A percentile compares a stretch with the other conserved stretches of the same genome.
phyloP scores from a whole-genome alignment of 1,140 invertebrate genomes.

The Pentalonia nigronervosa region DNA sequence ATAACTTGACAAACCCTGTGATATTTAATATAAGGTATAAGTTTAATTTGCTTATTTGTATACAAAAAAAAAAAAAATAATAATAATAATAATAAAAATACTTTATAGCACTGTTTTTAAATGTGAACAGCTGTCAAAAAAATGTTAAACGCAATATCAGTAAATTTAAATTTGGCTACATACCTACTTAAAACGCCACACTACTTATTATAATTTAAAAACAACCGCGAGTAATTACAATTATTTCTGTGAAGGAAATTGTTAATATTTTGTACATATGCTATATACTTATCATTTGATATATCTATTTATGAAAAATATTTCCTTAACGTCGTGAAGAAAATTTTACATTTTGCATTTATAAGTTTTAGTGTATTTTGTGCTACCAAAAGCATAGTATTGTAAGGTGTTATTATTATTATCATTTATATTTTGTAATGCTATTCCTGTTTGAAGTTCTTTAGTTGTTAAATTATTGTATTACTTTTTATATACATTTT shows the following conservation, averaged over 20 bases:
- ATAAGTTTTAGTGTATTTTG: not conserved
- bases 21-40: not conserved
- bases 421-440: not conserved
- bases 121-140: not conserved
- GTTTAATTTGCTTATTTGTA: not conserved
- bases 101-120: not conserved
- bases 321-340: not conserved
- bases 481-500: not conserved
- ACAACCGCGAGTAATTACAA: not conserved
- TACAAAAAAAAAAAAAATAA: not conserved
- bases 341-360: not conserved
- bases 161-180: not conserved
- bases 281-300: not conserved
- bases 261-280: not conserved
- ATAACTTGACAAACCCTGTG: not conserved
- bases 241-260: not conserved
- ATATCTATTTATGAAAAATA: not conserved
- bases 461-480: not conserved
- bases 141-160: not conserved
- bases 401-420: no score
- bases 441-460: not conserved
- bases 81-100: no score
- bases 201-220: not conserved
- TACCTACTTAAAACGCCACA: not conserved
- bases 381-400: not conserved